These are phyloP conservation scores for Chrysomela aeneicollis DNA, from an alignment of 2,888 invertebrate genomes.

Conservation along the genomic window DNA sequence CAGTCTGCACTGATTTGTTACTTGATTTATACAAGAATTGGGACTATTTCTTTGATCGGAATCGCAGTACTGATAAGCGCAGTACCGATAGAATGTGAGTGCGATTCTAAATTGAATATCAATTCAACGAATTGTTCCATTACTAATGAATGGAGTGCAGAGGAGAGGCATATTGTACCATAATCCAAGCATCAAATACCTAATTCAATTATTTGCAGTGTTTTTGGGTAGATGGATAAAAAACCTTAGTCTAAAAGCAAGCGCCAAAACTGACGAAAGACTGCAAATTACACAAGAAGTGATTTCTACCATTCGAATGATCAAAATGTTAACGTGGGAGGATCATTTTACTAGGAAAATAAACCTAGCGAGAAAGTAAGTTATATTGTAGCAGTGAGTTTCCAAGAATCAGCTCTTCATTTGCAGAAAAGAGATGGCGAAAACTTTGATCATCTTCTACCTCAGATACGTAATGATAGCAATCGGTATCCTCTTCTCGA, in stretches of 20 bases:
- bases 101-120: constrained; percentile 67
- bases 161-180: background rate
- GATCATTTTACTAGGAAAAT: constrained; percentile 42
- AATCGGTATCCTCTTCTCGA: constrained; percentile 49
- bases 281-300: constrained; percentile 48
- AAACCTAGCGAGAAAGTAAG: constrained; percentile 41
- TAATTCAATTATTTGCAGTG: constrained; percentile 52
- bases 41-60: constrained; percentile 63
- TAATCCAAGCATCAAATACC: no score
- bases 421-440: constrained; percentile 71
- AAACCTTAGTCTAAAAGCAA: constrained; percentile 35
- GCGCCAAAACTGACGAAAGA: constrained; percentile 52
- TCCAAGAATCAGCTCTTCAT: no score
- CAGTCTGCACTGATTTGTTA: constrained; percentile 82
- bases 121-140: no score
- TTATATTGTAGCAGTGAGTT: no score
- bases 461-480: constrained; percentile 52
- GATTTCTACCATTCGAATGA: constrained; percentile 46
- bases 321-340: constrained; percentile 52
- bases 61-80: constrained; percentile 62
- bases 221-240: constrained; percentile 30
- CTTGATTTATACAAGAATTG: constrained; percentile 73
- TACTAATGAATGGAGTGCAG: no score
- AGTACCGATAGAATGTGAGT: constrained; percentile 60
- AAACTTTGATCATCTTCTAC: constrained; percentile 57